These are phyloP conservation scores for Muscicapa adusta DNA, from an alignment of 2,113 vertebrate species.

Conservation along the genomic window DNA sequence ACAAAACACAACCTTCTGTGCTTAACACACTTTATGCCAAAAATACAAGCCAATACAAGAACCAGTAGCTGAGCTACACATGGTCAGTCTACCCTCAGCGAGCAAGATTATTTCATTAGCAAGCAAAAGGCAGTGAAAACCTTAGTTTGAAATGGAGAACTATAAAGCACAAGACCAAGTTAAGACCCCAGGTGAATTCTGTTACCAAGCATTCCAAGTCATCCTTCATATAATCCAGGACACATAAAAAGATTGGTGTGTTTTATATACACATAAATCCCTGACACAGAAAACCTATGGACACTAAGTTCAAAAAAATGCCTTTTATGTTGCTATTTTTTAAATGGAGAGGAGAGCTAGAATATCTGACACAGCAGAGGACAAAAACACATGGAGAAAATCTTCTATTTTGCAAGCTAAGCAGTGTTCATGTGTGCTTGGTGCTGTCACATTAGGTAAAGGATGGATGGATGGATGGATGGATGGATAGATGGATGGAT, in stretches of 20 bases:
- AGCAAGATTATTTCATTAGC: not conserved
- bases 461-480: not conserved
- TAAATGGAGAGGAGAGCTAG: not conserved
- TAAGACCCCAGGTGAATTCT: not conserved
- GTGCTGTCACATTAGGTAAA: not conserved
- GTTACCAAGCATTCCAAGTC: not conserved
- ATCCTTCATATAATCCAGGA: not conserved
- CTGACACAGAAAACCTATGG: not conserved
- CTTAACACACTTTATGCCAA: not conserved
- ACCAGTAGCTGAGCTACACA: not conserved
- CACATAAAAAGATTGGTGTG: not conserved
- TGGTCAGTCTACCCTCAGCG: not conserved
- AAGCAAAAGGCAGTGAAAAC: not conserved
- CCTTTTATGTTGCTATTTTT: not conserved
- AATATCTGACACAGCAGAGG: not conserved
- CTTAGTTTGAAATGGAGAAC: not conserved
- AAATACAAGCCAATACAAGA: not conserved
- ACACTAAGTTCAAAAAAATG: not conserved
- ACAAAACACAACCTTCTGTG: not conserved
- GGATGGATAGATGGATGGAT: not conserved
- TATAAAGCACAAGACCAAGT: not conserved
- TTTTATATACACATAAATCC: not conserved
- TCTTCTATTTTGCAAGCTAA: not conserved
- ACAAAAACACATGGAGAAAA: not conserved
- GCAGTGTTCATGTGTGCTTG: not conserved